Evolutionary conservation across 2,797 vertebrate species (phyloP).

Genomic region (Acipenser transmontanus): DNA sequence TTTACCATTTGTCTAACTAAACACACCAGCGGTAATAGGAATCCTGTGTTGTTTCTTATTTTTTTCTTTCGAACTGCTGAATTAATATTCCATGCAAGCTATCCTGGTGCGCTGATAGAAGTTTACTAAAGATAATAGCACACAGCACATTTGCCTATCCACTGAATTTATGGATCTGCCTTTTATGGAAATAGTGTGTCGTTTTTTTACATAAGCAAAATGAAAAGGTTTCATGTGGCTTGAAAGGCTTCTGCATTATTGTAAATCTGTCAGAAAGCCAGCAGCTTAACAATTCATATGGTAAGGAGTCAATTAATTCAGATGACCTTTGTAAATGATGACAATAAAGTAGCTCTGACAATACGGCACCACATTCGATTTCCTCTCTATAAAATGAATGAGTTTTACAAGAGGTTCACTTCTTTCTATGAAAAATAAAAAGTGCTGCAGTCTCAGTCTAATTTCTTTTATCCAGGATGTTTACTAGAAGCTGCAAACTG

Average conservation of each 20-base stretch:
- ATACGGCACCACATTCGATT: conserved; percentile 39
- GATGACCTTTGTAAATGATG: conserved; percentile 54
- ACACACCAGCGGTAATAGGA: background rate
- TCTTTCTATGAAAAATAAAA: conserved; percentile 39
- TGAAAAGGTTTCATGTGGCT: conserved; percentile 3
- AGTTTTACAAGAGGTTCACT: conserved; percentile 46
- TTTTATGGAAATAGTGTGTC: background rate
- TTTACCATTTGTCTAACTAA: background rate
- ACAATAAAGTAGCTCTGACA: conserved; percentile 49
- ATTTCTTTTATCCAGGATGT: background rate
- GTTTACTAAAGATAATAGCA: background rate
- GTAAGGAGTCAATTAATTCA: conserved; percentile 56
- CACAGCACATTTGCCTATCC: conserved; percentile 1
- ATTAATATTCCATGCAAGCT: background rate
- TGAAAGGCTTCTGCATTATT: conserved; percentile 36
- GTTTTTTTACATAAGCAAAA: background rate
- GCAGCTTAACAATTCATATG: conserved; percentile 36
- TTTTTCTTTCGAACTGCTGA: background rate
- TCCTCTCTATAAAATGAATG: conserved; percentile 48
- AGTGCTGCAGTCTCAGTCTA: background rate
- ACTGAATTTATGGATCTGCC: background rate
- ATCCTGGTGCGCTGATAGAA: background rate
- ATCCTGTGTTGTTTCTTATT: background rate
- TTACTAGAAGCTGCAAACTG: background rate
- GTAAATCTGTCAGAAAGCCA: conserved; percentile 41